A percentile compares a stretch with the other conserved stretches of the same genome.
Evolutionary conservation across 2,113 vertebrate species (phyloP).

Genomic region (Carassius gibelio): DNA sequence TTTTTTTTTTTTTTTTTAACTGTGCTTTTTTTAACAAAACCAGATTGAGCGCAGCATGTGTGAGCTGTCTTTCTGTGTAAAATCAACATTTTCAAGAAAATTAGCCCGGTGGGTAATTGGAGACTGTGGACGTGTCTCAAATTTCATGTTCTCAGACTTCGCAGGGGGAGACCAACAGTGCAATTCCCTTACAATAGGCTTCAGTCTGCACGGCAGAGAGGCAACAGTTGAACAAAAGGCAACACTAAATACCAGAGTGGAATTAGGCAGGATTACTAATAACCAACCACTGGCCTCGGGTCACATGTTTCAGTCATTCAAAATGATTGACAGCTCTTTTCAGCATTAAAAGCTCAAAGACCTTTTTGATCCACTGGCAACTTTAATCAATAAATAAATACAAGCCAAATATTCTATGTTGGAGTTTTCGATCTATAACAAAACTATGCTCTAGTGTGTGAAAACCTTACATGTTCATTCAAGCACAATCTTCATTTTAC

Average conservation of each 20-base stretch:
- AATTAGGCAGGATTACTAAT: conserved; percentile 53
- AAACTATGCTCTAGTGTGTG: not conserved
- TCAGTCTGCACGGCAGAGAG: conserved; percentile 26
- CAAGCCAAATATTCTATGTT: not conserved
- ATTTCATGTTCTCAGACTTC: conserved; percentile 63
- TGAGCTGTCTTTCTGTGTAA: conserved; percentile 64
- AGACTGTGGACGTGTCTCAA: conserved; percentile 58
- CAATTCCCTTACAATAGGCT: conserved; percentile 39
- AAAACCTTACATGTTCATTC: not conserved
- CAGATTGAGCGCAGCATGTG: conserved; percentile 58
- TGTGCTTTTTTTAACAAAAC: conserved; percentile 15
- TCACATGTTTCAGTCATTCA: conserved; percentile 20
- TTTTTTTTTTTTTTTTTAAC: not conserved
- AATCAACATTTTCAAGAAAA: conserved; percentile 61
- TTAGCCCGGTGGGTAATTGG: conserved; percentile 57
- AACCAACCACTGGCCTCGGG: conserved; percentile 39
- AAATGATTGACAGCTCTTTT: conserved; percentile 38
- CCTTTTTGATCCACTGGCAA: not conserved
- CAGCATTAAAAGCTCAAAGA: not conserved
- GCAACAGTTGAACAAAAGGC: conserved; percentile 54
- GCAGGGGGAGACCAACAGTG: conserved; percentile 38
- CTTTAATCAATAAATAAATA: not conserved
- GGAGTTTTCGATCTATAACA: not conserved
- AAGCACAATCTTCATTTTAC: not conserved
- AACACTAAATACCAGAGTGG: conserved; percentile 47